These are phyloP conservation scores for Rhopilema esculentum DNA, from an alignment of 30 jellyfish, hydroid and myxozoan genomes.

Conservation along the genomic window DNA sequence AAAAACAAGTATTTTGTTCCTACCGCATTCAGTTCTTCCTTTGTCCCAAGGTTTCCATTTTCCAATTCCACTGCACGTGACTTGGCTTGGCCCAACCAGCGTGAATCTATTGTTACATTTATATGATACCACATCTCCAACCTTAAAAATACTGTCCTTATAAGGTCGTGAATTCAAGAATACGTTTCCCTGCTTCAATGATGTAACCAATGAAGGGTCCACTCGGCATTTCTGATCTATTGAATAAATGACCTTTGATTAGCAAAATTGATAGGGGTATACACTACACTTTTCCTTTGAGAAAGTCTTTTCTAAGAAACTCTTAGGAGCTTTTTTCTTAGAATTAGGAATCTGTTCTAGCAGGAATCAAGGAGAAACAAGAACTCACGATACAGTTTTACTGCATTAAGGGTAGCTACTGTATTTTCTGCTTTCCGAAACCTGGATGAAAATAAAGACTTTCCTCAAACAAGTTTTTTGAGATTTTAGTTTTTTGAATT, in stretches of 20 bases:
- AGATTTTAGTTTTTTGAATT: no score
- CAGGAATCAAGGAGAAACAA: no score
- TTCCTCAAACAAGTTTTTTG: no score
- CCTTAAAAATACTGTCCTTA: not conserved
- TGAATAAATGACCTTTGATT: not conserved
- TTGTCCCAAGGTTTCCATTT: slow-evolving; percentile 84
- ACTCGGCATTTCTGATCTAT: slow-evolving; percentile 37
- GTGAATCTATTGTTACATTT: slow-evolving; percentile 54
- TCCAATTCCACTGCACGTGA: slow-evolving; percentile 78
- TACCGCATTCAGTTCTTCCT: slow-evolving; percentile 77
- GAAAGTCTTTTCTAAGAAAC: no score
- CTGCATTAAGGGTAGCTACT: no score
- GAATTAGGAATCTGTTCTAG: no score
- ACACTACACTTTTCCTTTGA: not conserved
- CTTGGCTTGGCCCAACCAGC: slow-evolving; percentile 64
- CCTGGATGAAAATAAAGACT: no score
- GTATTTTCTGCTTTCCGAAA: no score
- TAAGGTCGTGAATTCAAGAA: slow-evolving; percentile 29
- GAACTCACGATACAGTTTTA: no score
- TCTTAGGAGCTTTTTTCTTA: no score
- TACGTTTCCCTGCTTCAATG: slow-evolving; percentile 45
- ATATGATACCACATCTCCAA: slow-evolving; percentile 62
- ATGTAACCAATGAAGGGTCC: slow-evolving; percentile 27
- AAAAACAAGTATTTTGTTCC: not conserved
- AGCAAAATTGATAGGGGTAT: not conserved